A percentile compares a stretch with the other conserved stretches of the same genome.
phyloP scores from a whole-genome alignment of 2,797 vertebrate genomes.

The Lacerta bilineata region DNA sequence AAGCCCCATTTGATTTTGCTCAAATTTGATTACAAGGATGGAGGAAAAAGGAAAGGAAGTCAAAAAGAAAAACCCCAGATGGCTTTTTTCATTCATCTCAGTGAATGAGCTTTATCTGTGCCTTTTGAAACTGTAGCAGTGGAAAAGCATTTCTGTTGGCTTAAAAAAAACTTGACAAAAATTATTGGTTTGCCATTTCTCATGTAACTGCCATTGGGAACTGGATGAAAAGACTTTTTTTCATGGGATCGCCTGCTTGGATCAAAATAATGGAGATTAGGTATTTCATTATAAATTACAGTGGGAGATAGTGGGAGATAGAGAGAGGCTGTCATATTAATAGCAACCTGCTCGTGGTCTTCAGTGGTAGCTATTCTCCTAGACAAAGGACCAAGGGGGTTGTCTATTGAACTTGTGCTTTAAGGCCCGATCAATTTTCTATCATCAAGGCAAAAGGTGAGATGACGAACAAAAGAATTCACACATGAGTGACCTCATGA shows the following conservation, averaged over 20 bases:
- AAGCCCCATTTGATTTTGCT: constrained; percentile 99
- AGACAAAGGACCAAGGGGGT: constrained; percentile 88
- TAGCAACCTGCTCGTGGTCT: constrained; percentile 90
- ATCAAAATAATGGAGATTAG: constrained; percentile 98
- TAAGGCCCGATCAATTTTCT: constrained; percentile 93
- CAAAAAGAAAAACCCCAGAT: constrained; percentile 99
- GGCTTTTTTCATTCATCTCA: constrained; percentile 98
- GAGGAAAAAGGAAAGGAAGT: constrained; percentile 93
- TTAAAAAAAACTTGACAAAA: constrained; percentile 98
- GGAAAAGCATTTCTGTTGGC: constrained; percentile 96
- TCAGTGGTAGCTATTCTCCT: constrained; percentile 90
- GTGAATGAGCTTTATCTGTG: constrained; percentile 99
- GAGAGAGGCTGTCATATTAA: constrained; percentile 93
- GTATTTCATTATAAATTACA: constrained; percentile 96
- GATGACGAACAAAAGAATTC: constrained; percentile 88
- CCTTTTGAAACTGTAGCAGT: constrained; percentile 99
- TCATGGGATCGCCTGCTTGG: constrained; percentile 89
- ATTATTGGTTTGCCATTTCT: constrained; percentile 99
- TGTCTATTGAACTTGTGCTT: constrained; percentile 91
- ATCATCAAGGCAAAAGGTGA: constrained; percentile 91
- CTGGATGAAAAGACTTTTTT: constrained; percentile 92
- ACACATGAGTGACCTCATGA: constrained; percentile 88
- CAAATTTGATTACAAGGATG: constrained; percentile 99
- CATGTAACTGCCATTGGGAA: constrained; percentile 94
- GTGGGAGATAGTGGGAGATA: constrained; percentile 93